These are phyloP conservation scores for Tiaroga cobitis DNA, from an alignment of 2,797 vertebrate genomes.

Conservation along the genomic window DNA sequence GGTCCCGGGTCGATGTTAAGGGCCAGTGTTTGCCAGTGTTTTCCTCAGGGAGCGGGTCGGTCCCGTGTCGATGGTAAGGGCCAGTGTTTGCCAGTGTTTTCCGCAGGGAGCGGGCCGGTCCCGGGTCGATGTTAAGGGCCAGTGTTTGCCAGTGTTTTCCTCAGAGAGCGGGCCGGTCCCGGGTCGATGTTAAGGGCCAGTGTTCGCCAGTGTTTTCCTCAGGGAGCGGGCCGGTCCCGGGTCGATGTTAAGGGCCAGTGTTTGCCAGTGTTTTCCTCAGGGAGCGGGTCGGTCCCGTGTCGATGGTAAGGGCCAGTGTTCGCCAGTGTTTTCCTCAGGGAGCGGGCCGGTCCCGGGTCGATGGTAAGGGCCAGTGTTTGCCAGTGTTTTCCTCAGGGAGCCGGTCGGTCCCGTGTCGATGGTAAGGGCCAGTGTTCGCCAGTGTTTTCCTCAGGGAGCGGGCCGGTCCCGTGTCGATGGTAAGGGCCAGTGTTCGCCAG, in stretches of 20 bases:
- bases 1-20: slow-evolving; percentile 63
- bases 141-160: slow-evolving; percentile 32
- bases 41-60: slow-evolving; percentile 32
- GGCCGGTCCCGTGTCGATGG: slow-evolving; percentile 59
- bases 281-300: slow-evolving; percentile 34
- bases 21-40: slow-evolving; percentile 14
- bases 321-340: background rate
- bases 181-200: slow-evolving; percentile 62
- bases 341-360: slow-evolving; percentile 46
- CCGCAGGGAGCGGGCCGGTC: slow-evolving; percentile 57
- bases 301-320: slow-evolving; percentile 63
- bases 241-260: slow-evolving; percentile 62
- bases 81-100: slow-evolving; percentile 9
- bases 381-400: background rate
- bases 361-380: slow-evolving; percentile 65
- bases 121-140: slow-evolving; percentile 65
- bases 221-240: slow-evolving; percentile 36
- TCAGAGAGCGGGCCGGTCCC: slow-evolving; percentile 35
- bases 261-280: background rate
- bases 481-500: slow-evolving; percentile 54
- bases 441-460: background rate
- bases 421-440: slow-evolving; percentile 57
- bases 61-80: slow-evolving; percentile 63
- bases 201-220: slow-evolving; percentile 2
- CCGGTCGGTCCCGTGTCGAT: slow-evolving; percentile 57